Percentiles rank a stretch among this genome's conserved stretches.
phyloP scores from a whole-genome alignment of 1,140 invertebrate species.

The Bombus waltoni region DNA sequence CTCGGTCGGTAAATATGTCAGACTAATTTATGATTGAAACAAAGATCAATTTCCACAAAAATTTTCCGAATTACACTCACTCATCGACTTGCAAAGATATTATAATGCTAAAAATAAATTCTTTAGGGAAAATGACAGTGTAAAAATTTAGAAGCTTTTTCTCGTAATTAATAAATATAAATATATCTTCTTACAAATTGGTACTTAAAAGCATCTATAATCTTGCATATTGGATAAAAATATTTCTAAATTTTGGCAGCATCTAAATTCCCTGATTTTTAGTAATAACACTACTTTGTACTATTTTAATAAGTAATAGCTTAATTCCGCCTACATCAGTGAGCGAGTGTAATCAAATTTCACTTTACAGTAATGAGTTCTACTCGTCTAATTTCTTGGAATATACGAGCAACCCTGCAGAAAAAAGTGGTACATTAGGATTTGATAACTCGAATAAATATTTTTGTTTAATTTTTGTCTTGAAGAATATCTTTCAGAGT shows the following conservation, averaged over 20 bases:
- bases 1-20: constrained; percentile 15
- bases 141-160: not conserved
- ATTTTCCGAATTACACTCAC: constrained; percentile 3
- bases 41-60: not conserved
- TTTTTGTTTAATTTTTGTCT: not conserved
- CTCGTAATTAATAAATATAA: not conserved
- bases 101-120: not conserved
- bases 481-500: not conserved
- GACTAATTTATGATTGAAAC: not conserved
- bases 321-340: not conserved
- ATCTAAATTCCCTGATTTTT: not conserved
- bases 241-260: not conserved
- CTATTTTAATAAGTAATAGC: not conserved
- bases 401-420: not conserved
- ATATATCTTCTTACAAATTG: not conserved
- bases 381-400: not conserved
- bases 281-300: not conserved
- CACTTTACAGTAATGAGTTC: not conserved
- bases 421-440: not conserved
- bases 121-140: not conserved
- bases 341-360: not conserved
- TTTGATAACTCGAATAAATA: not conserved
- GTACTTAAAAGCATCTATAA: not conserved
- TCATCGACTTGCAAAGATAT: constrained; percentile 6
- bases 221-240: not conserved